Conservation (phyloP, 2,888 invertebrate genomes). For the Phengaris arion region DNA sequence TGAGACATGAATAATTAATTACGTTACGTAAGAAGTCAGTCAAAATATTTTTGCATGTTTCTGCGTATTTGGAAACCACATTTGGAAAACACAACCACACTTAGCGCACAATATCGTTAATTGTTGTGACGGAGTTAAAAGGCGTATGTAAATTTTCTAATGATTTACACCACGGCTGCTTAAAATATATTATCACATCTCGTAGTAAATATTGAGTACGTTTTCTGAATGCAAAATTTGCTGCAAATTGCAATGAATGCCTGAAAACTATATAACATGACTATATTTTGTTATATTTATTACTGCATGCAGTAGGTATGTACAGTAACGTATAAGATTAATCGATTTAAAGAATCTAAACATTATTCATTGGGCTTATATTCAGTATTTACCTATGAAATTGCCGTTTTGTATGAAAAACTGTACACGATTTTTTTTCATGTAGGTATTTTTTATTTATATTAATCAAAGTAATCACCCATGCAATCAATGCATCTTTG, state of each 20-base stretch:
- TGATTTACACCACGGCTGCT: neutral
- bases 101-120: neutral
- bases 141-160: neutral
- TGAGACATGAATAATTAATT: too few species aligned
- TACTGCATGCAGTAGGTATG: too few species aligned
- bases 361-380: too few species aligned
- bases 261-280: neutral
- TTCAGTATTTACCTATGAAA: too few species aligned
- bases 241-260: neutral
- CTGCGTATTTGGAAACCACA: neutral
- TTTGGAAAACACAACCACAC: too few species aligned
- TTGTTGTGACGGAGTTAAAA: neutral
- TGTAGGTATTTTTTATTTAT: too few species aligned
- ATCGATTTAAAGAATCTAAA: too few species aligned
- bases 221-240: neutral
- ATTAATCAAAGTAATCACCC: too few species aligned
- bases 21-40: neutral
- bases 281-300: neutral
- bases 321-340: too few species aligned
- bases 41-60: neutral
- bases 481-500: too few species aligned
- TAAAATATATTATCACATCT: slow-evolving; percentile 1
- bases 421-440: too few species aligned
- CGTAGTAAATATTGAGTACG: neutral
- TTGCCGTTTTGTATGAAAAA: too few species aligned